Conservation (phyloP, 2,888 invertebrate genomes). For the Mellilla xanthometata region DNA sequence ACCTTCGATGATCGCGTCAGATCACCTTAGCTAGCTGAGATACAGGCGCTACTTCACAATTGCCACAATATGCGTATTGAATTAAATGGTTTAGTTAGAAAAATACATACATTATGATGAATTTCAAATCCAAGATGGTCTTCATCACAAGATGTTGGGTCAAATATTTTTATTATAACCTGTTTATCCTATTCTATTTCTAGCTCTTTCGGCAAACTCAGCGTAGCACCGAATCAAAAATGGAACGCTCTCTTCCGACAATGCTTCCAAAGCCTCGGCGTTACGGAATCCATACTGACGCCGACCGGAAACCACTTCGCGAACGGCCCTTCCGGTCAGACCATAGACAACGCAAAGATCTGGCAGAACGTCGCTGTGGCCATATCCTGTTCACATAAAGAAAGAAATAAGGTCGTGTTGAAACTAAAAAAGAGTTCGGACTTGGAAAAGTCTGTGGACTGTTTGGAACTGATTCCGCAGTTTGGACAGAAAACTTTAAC, state of each 20-base stretch:
- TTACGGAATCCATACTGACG: constrained; percentile 70
- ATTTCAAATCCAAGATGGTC: too few species aligned
- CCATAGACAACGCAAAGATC: constrained; percentile 82
- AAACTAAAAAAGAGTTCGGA: constrained; percentile 40
- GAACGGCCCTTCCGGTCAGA: constrained; percentile 64
- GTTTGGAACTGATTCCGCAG: constrained; percentile 87
- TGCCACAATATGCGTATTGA: too few species aligned
- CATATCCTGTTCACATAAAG: constrained; percentile 74
- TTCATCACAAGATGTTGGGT: too few species aligned
- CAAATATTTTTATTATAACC: too few species aligned
- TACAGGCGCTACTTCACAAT: too few species aligned
- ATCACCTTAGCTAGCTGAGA: too few species aligned
- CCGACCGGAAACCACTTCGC: constrained; percentile 71
- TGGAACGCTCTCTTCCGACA: constrained; percentile 91
- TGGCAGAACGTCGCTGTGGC: constrained; percentile 92
- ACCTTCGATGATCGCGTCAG: too few species aligned
- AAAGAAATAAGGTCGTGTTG: constrained; percentile 51
- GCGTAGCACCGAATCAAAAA: constrained; percentile 88
- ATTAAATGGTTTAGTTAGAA: too few species aligned
- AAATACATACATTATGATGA: too few species aligned
- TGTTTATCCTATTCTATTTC: too few species aligned
- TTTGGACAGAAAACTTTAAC: constrained; percentile 84
- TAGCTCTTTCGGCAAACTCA: constrained; percentile 88
- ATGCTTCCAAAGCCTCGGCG: constrained; percentile 85
- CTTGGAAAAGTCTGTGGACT: constrained; percentile 76